Conservation (phyloP, 2,113 vertebrate genomes). For the Amphiprion percula region DNA sequence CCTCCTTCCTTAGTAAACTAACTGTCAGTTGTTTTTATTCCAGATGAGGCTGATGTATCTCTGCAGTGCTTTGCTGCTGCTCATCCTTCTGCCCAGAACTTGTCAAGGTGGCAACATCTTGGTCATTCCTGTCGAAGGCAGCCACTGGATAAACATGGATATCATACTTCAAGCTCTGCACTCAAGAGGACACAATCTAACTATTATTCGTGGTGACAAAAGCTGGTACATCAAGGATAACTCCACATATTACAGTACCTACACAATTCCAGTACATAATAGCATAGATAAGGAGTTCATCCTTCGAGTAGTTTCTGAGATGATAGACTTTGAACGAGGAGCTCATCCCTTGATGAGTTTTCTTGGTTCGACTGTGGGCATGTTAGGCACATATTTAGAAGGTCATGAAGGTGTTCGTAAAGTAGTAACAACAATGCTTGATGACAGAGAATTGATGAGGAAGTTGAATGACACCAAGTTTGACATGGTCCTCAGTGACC, state of each 20-base stretch:
- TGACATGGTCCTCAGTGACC: slow-evolving; percentile 78
- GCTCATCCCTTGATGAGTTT: slow-evolving; percentile 4
- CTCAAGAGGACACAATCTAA: slow-evolving; percentile 63
- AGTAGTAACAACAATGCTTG: slow-evolving; percentile 29
- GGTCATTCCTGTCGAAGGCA: slow-evolving; percentile 68
- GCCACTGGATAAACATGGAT: slow-evolving; percentile 79
- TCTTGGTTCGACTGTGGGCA: slow-evolving; percentile 15
- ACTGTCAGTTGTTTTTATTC: not conserved
- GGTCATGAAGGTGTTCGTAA: slow-evolving; percentile 11
- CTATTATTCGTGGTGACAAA: slow-evolving; percentile 55
- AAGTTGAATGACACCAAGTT: slow-evolving; percentile 2
- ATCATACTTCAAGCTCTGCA: slow-evolving; percentile 62
- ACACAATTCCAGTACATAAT: slow-evolving; percentile 52
- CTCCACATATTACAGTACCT: slow-evolving; percentile 47
- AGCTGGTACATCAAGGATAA: slow-evolving; percentile 71
- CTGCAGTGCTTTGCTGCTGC: slow-evolving; percentile 48
- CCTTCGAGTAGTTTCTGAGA: rapidly evolving
- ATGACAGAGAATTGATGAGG: slow-evolving; percentile 44
- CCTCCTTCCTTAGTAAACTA: too few relatives aligned
- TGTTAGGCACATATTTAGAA: not conserved
- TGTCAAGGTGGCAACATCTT: slow-evolving; percentile 69
- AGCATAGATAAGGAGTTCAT: slow-evolving; percentile 20
- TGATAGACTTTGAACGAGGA: slow-evolving; percentile 35
- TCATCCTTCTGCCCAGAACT: slow-evolving; percentile 6
- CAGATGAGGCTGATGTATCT: slow-evolving; percentile 44